These are phyloP conservation scores for Conistra vaccinii DNA, from an alignment of 2,888 invertebrate species.

Conservation along the genomic window DNA sequence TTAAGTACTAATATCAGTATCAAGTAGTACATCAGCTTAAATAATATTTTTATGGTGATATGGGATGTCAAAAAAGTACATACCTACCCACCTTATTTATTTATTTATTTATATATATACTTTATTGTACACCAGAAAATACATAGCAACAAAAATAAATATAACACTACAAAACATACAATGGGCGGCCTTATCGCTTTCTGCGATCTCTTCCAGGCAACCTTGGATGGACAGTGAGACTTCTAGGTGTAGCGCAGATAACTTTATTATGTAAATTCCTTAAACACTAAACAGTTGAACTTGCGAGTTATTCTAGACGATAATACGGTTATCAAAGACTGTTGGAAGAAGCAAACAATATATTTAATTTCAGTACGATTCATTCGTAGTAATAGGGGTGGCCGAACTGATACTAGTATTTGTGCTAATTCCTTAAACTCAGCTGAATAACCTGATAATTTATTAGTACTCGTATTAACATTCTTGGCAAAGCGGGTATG, in stretches of 20 bases:
- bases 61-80: not conserved
- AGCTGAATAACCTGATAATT: not conserved
- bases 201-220: too few species aligned
- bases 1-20: conserved; percentile 18
- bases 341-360: not conserved
- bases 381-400: not conserved
- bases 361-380: not conserved
- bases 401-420: not conserved
- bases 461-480: conserved; percentile 19
- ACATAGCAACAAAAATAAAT: too few species aligned
- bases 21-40: conserved; percentile 9
- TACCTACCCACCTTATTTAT: not conserved
- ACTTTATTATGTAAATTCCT: not conserved
- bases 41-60: conserved; percentile 15
- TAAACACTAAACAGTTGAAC: not conserved
- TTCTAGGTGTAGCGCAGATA: not conserved
- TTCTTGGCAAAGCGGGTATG: conserved; percentile 14
- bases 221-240: too few species aligned
- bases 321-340: too few species aligned
- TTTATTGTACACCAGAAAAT: too few species aligned
- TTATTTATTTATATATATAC: too few species aligned
- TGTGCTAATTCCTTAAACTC: not conserved
- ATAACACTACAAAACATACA: too few species aligned
- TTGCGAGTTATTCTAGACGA: too few species aligned
- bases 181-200: too few species aligned